Conservation (phyloP, 1,140 invertebrate genomes). For the Semibalanus balanoides region DNA sequence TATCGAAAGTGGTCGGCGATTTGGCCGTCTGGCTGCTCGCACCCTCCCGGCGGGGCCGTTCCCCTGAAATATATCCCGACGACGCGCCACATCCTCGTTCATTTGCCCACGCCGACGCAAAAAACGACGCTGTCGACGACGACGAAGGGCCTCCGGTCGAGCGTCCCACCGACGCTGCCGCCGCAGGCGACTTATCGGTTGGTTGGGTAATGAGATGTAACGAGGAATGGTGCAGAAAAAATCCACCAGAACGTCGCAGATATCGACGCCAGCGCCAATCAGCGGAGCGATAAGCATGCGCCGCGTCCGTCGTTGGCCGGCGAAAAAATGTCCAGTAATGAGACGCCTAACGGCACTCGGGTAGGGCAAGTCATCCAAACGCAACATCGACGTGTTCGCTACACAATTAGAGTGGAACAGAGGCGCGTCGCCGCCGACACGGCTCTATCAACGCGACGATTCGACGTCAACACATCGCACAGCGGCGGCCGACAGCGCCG, state of each 20-base stretch:
- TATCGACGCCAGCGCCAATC: neutral
- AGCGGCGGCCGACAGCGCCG: neutral
- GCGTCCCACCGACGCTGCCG: neutral
- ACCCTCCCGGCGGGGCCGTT: neutral
- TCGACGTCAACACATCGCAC: neutral
- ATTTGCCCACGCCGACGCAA: neutral
- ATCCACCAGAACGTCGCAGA: neutral
- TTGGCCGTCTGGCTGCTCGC: neutral
- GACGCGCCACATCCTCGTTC: neutral
- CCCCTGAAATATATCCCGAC: conserved; percentile 2
- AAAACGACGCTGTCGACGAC: neutral
- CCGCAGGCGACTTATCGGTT: neutral
- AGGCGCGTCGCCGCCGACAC: too few species aligned
- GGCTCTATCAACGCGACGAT: neutral
- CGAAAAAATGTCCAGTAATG: too few species aligned
- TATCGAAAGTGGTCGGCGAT: neutral
- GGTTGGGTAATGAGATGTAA: neutral
- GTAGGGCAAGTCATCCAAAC: too few species aligned
- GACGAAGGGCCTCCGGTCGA: neutral
- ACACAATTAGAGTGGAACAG: too few species aligned
- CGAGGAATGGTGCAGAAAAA: neutral
- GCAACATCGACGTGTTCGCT: too few species aligned
- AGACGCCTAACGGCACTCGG: too few species aligned
- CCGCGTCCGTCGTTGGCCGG: too few species aligned
- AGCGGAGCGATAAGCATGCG: too few species aligned